These are phyloP conservation scores for Cliona cf. orientalis DNA, from an alignment of 37 sponge, comb jelly and placozoan species.

Conservation along the genomic window DNA sequence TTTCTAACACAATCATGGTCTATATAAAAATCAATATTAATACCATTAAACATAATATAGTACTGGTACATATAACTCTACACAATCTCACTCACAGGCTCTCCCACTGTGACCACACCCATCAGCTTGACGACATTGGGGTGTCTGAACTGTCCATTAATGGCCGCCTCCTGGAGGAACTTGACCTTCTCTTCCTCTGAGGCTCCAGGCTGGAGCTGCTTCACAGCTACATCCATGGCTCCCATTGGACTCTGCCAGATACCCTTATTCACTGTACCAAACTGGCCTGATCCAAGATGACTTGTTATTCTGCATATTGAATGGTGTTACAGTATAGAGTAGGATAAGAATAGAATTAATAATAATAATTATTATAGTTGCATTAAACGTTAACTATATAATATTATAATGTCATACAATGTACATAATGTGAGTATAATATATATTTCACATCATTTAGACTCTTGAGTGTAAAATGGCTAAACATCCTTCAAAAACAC, in stretches of 20 bases:
- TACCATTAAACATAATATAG: background rate
- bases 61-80: too few relatives aligned
- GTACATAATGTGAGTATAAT: too few relatives aligned
- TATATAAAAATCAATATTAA: background rate
- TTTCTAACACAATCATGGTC: constrained; percentile 69
- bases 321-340: too few relatives aligned
- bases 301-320: background rate
- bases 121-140: constrained; percentile 56
- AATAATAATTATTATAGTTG: too few relatives aligned
- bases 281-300: constrained; percentile 62
- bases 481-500: too few relatives aligned
- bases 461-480: too few relatives aligned
- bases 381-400: too few relatives aligned
- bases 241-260: constrained; percentile 30
- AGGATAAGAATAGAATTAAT: too few relatives aligned
- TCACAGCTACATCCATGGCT: constrained; percentile 52
- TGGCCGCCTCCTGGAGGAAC: constrained; percentile 76
- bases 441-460: too few relatives aligned
- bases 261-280: constrained; percentile 68
- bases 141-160: constrained; percentile 72
- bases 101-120: constrained; percentile 72
- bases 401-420: too few relatives aligned
- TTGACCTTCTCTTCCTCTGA: constrained; percentile 53
- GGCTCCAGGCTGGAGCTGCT: constrained; percentile 36
- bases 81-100: constrained; percentile 52